These are phyloP conservation scores for Drosophila diplacantha DNA, from an alignment of 2,888 invertebrate genomes.

Conservation along the genomic window DNA sequence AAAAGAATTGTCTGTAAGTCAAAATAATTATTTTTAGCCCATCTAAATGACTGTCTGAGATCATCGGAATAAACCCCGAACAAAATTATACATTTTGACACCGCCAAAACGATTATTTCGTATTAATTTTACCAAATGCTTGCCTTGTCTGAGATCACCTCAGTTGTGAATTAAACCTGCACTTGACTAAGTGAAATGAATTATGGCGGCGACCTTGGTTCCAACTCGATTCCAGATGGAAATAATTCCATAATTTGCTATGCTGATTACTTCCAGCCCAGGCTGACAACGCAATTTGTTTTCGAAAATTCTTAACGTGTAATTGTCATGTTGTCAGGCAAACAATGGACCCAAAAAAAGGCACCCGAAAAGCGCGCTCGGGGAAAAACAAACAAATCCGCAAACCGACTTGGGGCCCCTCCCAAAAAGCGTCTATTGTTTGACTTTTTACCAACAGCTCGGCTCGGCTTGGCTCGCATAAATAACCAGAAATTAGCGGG, in stretches of 20 bases:
- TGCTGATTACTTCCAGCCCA: slow-evolving; percentile 34
- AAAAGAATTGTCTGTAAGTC: not conserved
- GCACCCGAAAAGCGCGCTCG: slow-evolving; percentile 20
- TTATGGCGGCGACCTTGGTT: slow-evolving; percentile 27
- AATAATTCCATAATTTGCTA: slow-evolving; percentile 41
- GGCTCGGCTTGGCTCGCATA: slow-evolving; percentile 41
- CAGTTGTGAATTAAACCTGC: slow-evolving; percentile 16
- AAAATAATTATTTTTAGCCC: not conserved
- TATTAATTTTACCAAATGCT: not conserved
- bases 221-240: slow-evolving; percentile 18
- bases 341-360: slow-evolving; percentile 54
- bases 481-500: slow-evolving; percentile 69
- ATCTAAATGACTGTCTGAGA: slow-evolving; percentile 7
- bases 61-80: slow-evolving; percentile 2
- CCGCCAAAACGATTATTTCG: not conserved
- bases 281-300: slow-evolving; percentile 42
- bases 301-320: slow-evolving; percentile 61
- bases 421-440: slow-evolving; percentile 65
- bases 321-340: slow-evolving; percentile 70
- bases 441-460: slow-evolving; percentile 38
- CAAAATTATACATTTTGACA: not conserved
- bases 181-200: slow-evolving; percentile 22
- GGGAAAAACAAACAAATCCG: slow-evolving; percentile 31
- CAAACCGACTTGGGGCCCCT: slow-evolving; percentile 24
- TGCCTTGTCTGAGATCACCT: slow-evolving; percentile 18